Evolutionary conservation across 2,797 vertebrate species (phyloP).

Genomic region (Ceyx erithaca): DNA sequence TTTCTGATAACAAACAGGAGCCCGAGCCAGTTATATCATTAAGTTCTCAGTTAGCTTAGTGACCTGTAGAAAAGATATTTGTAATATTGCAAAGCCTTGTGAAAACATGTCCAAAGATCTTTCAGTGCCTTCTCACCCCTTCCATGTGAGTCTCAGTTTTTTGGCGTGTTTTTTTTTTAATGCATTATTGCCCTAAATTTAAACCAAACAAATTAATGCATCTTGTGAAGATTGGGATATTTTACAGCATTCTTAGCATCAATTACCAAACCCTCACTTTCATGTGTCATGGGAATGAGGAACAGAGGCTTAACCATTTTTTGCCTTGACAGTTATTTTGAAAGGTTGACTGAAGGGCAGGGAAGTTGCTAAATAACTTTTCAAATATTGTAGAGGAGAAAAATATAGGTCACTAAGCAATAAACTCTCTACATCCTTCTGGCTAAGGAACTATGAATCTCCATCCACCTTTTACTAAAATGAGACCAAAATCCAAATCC

Average conservation of each 20-base stretch:
- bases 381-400: constrained; percentile 65
- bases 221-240: background rate
- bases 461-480: constrained; percentile 81
- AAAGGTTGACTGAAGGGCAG: constrained; percentile 55
- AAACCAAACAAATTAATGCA: background rate
- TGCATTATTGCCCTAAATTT: background rate
- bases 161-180: background rate
- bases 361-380: constrained; percentile 76
- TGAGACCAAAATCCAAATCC: constrained; percentile 83
- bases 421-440: constrained; percentile 73
- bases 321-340: constrained; percentile 63
- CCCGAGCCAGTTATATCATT: background rate
- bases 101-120: background rate
- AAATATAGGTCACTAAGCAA: constrained; percentile 79
- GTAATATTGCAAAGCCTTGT: constrained; percentile 13
- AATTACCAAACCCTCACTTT: constrained; percentile 36
- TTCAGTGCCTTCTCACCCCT: background rate
- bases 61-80: constrained; percentile 23
- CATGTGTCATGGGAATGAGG: background rate
- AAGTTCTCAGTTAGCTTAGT: background rate
- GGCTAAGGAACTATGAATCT: constrained; percentile 75
- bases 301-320: background rate
- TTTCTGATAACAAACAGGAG: constrained; percentile 52
- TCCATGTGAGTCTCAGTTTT: background rate
- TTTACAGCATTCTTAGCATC: constrained; percentile 14